Base-by-base conservation (phyloP, 2,888 invertebrate genomes). In the Scaptomyza caliginosa region DNA sequence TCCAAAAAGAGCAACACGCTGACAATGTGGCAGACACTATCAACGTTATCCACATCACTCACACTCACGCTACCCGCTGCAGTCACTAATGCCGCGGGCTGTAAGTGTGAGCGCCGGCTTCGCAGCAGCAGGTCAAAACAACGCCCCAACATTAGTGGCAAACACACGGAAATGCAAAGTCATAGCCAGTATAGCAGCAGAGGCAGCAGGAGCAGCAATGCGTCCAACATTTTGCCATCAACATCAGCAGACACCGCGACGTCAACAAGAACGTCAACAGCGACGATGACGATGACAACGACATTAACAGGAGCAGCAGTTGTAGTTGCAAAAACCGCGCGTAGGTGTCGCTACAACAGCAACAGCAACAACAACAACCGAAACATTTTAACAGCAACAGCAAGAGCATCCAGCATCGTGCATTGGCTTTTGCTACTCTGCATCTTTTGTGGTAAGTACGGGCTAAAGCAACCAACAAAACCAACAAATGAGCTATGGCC, bases 91-190 rank as follows among this genome's bases (percentile, higher is more conserved):
- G 54, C 59, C 43, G 55, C 58, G 34, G 58, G 48, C 39, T 67
- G 73, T 46, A 63, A 67, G 60, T 75, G 77, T 54, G 66, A 67
- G 46, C 36, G 52, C 36, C 21, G 66, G 54, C 74, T 42, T 32
- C 59, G 62, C 62, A 58, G 58, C 56, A 66, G 70, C 56, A 66
- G 73, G 73, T 70, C 73, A 63, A 63, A 65, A 42, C 73, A 68
- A 62, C 54, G 50, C 64, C 51, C 64, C 49, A 68, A 50, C 60
- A 57, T 73, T 63, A 64, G 57, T 24, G 52, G 52, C 67, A 64
- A 67, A 67, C 76, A 85, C 74, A 62, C 87, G 86, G 85, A 87
- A 87, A 74, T 86, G 77, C 71, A 74, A 65, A 76, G 68, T 69
- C 77, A 77, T 36, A 46, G 38, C 21, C 19, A 32, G 8, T 13